These are phyloP conservation scores for Eubasilissa splendida DNA, from an alignment of 2,888 invertebrate genomes.

Conservation along the genomic window DNA sequence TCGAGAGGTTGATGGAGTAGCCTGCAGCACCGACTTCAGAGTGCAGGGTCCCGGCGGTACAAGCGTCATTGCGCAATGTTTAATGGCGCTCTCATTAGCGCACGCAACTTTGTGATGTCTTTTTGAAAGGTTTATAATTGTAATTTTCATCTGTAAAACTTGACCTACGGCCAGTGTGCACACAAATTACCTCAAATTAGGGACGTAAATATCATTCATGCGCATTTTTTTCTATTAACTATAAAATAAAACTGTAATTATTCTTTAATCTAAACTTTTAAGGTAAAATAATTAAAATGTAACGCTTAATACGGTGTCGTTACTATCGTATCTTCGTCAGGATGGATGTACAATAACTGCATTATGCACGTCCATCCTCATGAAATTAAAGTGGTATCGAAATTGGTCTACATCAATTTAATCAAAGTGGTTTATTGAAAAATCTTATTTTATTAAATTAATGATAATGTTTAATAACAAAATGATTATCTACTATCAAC, in stretches of 20 bases:
- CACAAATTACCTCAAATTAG: neutral
- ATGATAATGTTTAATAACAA: too few relatives aligned
- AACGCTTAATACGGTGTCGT: too few relatives aligned
- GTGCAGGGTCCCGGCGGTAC: neutral
- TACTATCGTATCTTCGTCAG: too few relatives aligned
- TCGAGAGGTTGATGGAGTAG: conserved; percentile 8
- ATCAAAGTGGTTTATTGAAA: too few relatives aligned
- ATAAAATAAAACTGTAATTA: neutral
- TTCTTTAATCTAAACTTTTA: too few relatives aligned
- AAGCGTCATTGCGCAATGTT: conserved; percentile 14
- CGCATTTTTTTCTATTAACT: neutral
- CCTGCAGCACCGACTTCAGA: conserved; percentile 3
- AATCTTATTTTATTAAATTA: too few relatives aligned
- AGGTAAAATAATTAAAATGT: too few relatives aligned
- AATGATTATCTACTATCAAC: too few relatives aligned
- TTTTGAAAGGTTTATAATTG: conserved; percentile 9
- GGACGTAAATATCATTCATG: neutral
- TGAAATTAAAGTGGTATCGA: too few relatives aligned
- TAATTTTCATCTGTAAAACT: neutral
- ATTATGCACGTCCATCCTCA: too few relatives aligned
- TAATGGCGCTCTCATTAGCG: conserved; percentile 18
- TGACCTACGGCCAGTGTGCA: neutral
- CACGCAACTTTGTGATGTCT: conserved; percentile 12
- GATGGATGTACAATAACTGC: too few relatives aligned
- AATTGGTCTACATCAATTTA: too few relatives aligned